Base-by-base conservation (phyloP, 2,113 vertebrate genomes). In the Salvelinus namaycush region DNA sequence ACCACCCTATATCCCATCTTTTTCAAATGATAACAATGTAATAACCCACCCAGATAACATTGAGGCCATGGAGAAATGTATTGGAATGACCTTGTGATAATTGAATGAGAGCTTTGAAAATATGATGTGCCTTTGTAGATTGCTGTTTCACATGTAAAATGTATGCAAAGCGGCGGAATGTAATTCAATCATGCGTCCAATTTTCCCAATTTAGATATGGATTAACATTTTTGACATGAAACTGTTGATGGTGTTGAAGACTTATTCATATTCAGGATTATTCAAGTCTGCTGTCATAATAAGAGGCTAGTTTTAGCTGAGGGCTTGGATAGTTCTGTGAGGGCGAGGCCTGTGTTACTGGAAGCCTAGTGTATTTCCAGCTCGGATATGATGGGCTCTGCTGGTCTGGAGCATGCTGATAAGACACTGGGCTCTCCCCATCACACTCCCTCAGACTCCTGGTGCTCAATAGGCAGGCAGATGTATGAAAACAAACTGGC, bases 361-460 rank as follows among this genome's bases (percentile, higher is more conserved):
- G 90, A 94, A 94, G 87, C 90, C 84, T 89, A 91, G 88, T 83
- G 89, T 89, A 93, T 93, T 96, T 94, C 93, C 93, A 93, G 85
- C 92, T 88, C 88, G 92, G 92, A 93, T 95, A 95, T 92, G 94
- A 94, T 91, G 9, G 87, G 84, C 92, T 92, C 92, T 91, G 91
- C 89, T 90, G 91, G 92, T 93, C 96, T 99, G 96, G 89, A 91
- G 92, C 90, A 83, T 68, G 87, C 95, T 94, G 96, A 97, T 98
- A 98, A 99, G 96, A 95, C 95, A 95, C 92, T 91, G 90, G 91
- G 90, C 94, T 94, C 94, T 95, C 93, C 91, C 84, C 80, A 72
- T 92, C 83, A 86, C 81, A 57, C 85, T 91, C 83, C 70, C 87
- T 93, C 88, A 82, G 88, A 92, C 92, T 91, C 39, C 88, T 88